These are phyloP conservation scores for Ennomos quercinarius DNA, from an alignment of 2,888 invertebrate species.

Conservation along the genomic window DNA sequence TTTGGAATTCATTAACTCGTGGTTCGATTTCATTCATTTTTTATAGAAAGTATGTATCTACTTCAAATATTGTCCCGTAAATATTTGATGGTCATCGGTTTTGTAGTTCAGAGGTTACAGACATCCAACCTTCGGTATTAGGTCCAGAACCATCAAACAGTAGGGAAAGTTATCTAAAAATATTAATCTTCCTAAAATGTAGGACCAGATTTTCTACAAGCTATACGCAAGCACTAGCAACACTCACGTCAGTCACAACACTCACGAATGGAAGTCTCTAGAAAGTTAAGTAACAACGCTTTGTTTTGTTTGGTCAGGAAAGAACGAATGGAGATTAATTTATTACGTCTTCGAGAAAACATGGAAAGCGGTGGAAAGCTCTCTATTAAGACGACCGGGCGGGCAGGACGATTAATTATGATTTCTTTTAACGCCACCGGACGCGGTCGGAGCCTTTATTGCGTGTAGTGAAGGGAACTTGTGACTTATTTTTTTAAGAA, in stretches of 20 bases:
- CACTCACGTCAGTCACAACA: constrained; percentile 29
- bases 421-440: constrained; percentile 78
- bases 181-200: no score
- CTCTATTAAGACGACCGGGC: constrained; percentile 79
- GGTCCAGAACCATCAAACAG: no score
- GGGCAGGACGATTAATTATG: constrained; percentile 79
- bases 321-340: constrained; percentile 81
- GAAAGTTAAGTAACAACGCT: constrained; percentile 65
- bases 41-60: no score
- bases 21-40: no score
- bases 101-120: no score
- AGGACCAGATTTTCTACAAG: no score
- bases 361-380: constrained; percentile 71
- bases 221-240: constrained; percentile 3
- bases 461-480: constrained; percentile 53
- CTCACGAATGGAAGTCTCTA: constrained; percentile 33
- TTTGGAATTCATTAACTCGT: no score
- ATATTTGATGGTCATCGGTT: no score
- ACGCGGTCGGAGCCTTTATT: constrained; percentile 58
- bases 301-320: constrained; percentile 69
- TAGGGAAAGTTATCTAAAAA: no score
- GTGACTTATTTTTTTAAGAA: constrained; percentile 26
- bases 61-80: no score
- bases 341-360: constrained; percentile 80
- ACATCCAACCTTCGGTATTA: no score